Evolutionary conservation across 2,888 invertebrate species (phyloP), one percentile per base, ranked within the genome.

Genomic region (Pimpla rufipes): DNA sequence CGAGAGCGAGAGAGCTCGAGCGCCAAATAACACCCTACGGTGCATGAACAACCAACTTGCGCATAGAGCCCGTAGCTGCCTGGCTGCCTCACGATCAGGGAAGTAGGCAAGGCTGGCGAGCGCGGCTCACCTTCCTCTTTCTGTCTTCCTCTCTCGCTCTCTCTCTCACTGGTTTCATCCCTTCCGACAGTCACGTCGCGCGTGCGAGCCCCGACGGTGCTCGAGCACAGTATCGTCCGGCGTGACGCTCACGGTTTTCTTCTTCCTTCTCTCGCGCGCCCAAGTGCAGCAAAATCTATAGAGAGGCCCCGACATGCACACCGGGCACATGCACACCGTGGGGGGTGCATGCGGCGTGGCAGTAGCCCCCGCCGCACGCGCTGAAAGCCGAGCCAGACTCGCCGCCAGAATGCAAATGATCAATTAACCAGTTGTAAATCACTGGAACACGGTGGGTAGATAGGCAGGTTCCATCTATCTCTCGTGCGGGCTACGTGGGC

Each of bases 361-460:
- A 62, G 64, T 55, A 62, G 73, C 40, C 57, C 16, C 13, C 23
- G 64, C 50, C 47, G 59, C 75, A 78, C 76, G 79, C 79, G 81
- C 79, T 71, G 70, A 80, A 80, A 81, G 70, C 77, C 82, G 57
- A 70, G 79, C 74, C 59, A 75, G 81, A 67, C 73, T 62, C 81
- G 73, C 80, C 71, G 75, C 78, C 84, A 84, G 90, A 91, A 92
- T 92, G 91, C 91, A 91, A 92, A 91, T 90, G 91, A 92, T 92
- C 92, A 91, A 92, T 92, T 92, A 92, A 91, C 89, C 85, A 87
- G 88, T 87, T 89, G 89, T 90, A 91, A 92, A 92, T 92, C 91
- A 91, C 88, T 84, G 85, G 86, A 87, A 87, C 88, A 80, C 85
- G 85, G 57, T 80, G 78, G 88, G 80, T 55, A 79, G 88, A 80